Evolutionary conservation across 2,113 vertebrate genomes (phyloP), one percentile per base, ranked within the genome.

Genomic region (Amazona guildingii): DNA sequence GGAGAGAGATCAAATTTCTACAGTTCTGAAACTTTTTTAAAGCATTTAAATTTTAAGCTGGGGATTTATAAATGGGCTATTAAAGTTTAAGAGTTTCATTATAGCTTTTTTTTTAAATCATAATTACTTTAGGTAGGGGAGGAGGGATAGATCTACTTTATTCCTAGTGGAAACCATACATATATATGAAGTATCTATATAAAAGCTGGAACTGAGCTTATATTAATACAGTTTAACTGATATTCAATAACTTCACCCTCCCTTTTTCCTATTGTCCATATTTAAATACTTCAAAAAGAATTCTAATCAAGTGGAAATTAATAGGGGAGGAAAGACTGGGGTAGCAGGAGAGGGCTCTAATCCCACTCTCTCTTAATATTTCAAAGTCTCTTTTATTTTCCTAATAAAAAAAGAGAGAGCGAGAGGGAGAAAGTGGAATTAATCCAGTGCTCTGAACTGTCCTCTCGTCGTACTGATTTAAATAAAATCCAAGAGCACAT

Each of bases 301-400:
- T 99, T 99, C 99, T 99, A 99, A 99, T 99, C 99, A 99, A 99
- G 99, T 99, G 98, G 98, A 99, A 99, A 99, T 99, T 99, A 99
- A 99, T 99, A 99, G 98, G 97, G 97, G 98, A 99, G 98, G 98
- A 98, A 98, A 99, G 98, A 98, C 98, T 98, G 97, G 99, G 98
- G 98, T 98, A 98, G 98, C 98, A 98, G 98, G 98, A 99, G 98
- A 99, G 98, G 98, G 98, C 98, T 99, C 99, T 99, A 99, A 99
- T 99, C 99, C 99, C 97, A 98, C 99, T 99, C 99, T 99, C 99
- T 99, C 99, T 99, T 98, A 99, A 99, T 99, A 99, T 99, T 99
- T 99, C 99, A 99, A 99, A 99, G 99, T 99, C 98, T 99, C 99
- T 99, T 99, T 99, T 99, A 99, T 99, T 99, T 99, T 98, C 98